These are phyloP conservation scores for Aegithalos caudatus DNA, from an alignment of 2,113 vertebrate species.

Conservation along the genomic window DNA sequence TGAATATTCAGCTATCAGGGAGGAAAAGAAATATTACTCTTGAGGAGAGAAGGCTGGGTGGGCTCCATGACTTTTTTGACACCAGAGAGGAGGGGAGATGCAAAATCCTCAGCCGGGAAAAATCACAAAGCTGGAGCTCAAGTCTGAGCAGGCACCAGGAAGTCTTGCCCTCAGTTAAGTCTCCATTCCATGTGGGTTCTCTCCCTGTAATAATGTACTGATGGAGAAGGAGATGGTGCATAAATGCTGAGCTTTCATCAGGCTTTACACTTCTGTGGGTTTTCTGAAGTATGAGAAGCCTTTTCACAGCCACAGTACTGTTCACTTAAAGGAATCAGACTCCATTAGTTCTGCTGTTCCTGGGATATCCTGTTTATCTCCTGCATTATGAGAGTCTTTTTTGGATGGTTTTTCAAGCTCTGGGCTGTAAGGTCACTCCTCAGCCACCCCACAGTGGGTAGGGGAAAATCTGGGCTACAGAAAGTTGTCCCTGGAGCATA, in stretches of 20 bases:
- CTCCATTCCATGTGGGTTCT: background rate
- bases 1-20: background rate
- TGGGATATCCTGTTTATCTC: background rate
- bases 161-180: background rate
- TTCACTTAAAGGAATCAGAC: background rate
- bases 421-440: background rate
- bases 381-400: background rate
- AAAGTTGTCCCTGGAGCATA: background rate
- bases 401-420: background rate
- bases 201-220: background rate
- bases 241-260: background rate
- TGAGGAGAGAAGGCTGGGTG: background rate
- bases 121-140: background rate
- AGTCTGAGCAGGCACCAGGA: background rate
- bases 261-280: background rate
- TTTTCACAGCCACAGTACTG: background rate
- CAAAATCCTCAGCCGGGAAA: background rate
- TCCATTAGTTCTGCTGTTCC: background rate
- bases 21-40: background rate
- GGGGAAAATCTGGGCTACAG: background rate
- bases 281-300: background rate
- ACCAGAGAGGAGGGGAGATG: background rate
- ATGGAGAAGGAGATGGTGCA: background rate
- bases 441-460: background rate
- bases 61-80: background rate